A percentile compares a stretch with the other conserved stretches of the same genome.
Conservation (phyloP, 1,140 invertebrate genomes). For the Drosophila trapezifrons region DNA sequence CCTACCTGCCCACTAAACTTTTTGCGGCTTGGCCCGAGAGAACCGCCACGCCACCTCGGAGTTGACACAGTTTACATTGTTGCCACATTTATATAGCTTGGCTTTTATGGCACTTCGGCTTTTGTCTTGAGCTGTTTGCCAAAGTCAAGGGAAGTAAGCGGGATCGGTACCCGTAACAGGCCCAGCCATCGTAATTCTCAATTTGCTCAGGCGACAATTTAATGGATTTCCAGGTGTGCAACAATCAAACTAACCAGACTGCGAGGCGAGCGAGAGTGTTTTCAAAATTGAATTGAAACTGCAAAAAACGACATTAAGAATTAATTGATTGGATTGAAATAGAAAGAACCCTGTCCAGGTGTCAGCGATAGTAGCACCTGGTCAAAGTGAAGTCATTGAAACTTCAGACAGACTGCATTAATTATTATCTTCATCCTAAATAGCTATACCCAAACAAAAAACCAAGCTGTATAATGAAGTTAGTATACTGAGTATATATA, state of each 20-base stretch:
- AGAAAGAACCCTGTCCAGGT: conserved; percentile 22
- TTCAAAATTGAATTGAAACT: conserved; percentile 78
- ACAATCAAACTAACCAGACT: conserved; percentile 36
- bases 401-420: conserved; percentile 22
- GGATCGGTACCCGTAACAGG: conserved; percentile 37
- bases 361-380: conserved; percentile 51
- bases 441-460: not conserved
- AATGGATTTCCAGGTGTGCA: conserved; percentile 76
- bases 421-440: not conserved
- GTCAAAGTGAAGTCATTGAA: not conserved
- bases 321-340: conserved; percentile 81
- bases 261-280: conserved; percentile 54
- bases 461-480: too few species aligned
- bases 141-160: conserved; percentile 51
- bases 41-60: conserved; percentile 32
- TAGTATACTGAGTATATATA: too few species aligned
- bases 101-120: conserved; percentile 80
- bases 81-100: conserved; percentile 81
- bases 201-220: conserved; percentile 81
- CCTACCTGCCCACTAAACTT: conserved; percentile 44
- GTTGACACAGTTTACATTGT: conserved; percentile 82
- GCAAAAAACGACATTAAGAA: conserved; percentile 80
- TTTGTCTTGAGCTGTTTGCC: conserved; percentile 74
- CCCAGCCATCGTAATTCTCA: conserved; percentile 75
- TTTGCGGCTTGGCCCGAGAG: conserved; percentile 56